These are phyloP conservation scores for Plotosus lineatus DNA, from an alignment of 2,113 vertebrate genomes.

Conservation along the genomic window DNA sequence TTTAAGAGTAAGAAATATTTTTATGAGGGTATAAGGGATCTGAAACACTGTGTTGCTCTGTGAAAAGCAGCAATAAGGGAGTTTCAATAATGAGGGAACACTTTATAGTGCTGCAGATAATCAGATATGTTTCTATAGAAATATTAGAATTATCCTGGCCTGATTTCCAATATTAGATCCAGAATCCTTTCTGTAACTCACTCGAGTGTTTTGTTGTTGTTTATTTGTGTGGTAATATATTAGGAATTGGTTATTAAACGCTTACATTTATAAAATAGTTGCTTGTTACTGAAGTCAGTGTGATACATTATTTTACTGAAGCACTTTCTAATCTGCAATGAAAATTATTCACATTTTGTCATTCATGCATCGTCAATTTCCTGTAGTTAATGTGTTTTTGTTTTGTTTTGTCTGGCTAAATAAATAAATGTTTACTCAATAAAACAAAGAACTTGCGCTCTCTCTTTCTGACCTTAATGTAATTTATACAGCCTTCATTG, in stretches of 20 bases:
- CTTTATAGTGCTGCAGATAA: conserved; percentile 14
- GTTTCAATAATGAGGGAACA: conserved; percentile 5
- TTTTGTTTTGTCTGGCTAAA: conserved; percentile 44
- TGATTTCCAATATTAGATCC: not conserved
- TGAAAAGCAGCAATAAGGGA: not conserved
- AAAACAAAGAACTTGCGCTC: conserved; percentile 54
- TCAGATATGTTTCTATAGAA: not conserved
- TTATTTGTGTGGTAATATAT: not conserved
- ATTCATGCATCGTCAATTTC: conserved; percentile 50
- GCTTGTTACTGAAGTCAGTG: not conserved
- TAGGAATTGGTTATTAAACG: not conserved
- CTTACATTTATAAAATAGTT: not conserved
- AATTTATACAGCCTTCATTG: not conserved
- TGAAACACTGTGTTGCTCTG: not conserved
- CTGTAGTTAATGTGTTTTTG: conserved; percentile 41
- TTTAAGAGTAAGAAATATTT: conserved; percentile 28
- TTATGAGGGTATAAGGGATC: conserved; percentile 7
- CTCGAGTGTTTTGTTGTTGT: not conserved
- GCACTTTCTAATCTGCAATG: conserved; percentile 63
- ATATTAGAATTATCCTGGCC: not conserved
- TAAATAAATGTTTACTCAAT: conserved; percentile 57
- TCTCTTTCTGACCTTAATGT: no score
- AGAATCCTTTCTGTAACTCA: no score
- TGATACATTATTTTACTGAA: conserved; percentile 52
- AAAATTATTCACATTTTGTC: conserved; percentile 45